A percentile compares a stretch with the other conserved stretches of the same genome.
phyloP scores from a whole-genome alignment of 2,113 vertebrate genomes.

The Pelusios castaneus region DNA sequence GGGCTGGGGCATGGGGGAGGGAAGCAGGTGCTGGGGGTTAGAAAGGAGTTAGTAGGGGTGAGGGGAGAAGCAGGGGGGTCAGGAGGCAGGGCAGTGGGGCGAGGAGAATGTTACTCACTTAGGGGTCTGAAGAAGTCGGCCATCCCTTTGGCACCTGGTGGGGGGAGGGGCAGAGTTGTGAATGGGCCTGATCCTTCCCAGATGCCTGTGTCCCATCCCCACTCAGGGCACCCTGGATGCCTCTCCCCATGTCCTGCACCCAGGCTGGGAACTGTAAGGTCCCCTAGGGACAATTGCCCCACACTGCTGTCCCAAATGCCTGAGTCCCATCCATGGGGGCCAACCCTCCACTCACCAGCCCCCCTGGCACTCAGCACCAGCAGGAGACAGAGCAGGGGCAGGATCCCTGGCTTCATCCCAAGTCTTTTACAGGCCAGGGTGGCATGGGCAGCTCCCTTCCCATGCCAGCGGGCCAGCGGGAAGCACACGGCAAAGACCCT shows the following conservation, averaged over 20 bases:
- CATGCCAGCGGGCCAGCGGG: background rate
- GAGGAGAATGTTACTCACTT: background rate
- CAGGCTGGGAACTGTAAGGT: background rate
- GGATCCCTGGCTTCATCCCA: background rate
- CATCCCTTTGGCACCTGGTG: background rate
- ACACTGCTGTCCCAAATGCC: background rate
- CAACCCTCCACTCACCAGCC: background rate
- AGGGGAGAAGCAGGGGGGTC: too few relatives aligned
- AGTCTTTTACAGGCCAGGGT: background rate
- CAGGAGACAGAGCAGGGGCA: background rate
- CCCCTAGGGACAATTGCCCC: too few relatives aligned
- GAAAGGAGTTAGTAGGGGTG: background rate
- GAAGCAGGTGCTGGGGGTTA: background rate
- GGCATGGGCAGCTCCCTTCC: background rate
- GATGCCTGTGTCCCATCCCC: background rate
- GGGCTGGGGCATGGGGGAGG: background rate
- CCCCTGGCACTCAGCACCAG: background rate
- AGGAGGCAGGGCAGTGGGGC: background rate
- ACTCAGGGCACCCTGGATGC: background rate
- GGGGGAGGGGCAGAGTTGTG: background rate
- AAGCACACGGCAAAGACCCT: background rate
- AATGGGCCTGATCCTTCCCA: background rate
- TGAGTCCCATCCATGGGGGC: background rate
- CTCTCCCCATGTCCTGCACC: background rate
- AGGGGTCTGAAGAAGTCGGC: background rate